Evolutionary conservation across 2,797 vertebrate genomes (phyloP).

Genomic region (Manis crassicaudata): DNA sequence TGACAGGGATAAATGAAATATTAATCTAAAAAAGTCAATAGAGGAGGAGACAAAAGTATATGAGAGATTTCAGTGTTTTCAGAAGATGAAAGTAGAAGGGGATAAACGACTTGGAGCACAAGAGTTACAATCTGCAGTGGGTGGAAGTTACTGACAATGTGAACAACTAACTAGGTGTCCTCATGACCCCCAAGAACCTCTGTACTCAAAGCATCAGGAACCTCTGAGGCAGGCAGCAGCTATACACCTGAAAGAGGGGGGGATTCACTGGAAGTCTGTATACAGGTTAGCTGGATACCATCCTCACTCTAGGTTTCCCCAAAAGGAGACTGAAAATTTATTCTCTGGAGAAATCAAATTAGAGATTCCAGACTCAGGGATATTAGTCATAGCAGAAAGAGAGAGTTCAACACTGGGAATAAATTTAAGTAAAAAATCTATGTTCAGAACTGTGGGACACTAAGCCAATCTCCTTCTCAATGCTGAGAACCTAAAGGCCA

Average conservation of each 20-base stretch:
- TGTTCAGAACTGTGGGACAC: background rate
- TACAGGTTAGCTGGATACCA: background rate
- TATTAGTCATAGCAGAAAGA: background rate
- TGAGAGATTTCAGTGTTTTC: background rate
- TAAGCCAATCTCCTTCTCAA: background rate
- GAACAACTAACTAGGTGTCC: background rate
- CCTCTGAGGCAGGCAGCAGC: background rate
- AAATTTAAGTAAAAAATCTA: conserved; percentile 40
- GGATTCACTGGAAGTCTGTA: background rate
- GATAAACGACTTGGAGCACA: conserved; percentile 13
- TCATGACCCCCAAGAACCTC: background rate
- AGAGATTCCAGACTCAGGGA: background rate
- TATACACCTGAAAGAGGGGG: background rate
- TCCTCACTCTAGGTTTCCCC: background rate
- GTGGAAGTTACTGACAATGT: background rate
- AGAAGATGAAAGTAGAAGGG: background rate
- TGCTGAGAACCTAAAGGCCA: background rate
- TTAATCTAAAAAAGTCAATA: background rate
- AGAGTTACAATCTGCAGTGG: background rate
- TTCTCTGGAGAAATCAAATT: conserved; percentile 40
- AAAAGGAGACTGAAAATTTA: background rate
- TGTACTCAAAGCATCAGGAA: background rate
- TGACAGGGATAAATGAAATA: conserved; percentile 7
- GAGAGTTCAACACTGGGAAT: background rate
- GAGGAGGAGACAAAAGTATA: background rate